These are phyloP conservation scores for Lagodon rhomboides DNA, from an alignment of 2,797 vertebrate genomes.

Conservation along the genomic window DNA sequence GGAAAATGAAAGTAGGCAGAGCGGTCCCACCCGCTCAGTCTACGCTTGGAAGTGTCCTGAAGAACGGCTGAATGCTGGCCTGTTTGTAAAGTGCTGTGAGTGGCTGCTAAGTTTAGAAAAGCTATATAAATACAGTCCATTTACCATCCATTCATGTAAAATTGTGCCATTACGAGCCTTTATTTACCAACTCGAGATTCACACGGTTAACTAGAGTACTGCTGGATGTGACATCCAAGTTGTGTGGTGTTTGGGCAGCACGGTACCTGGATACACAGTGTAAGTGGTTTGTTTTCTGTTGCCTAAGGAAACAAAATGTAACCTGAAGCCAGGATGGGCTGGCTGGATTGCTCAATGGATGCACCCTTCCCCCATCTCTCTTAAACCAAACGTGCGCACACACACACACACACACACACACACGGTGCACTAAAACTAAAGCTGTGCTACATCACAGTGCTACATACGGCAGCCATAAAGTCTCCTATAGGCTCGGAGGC, in stretches of 20 bases:
- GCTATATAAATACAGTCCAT: too few species aligned
- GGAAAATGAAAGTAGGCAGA: neutral
- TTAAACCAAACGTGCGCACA: conserved; percentile 12
- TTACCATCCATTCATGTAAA: neutral
- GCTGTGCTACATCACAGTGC: conserved; percentile 66
- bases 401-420: conserved; percentile 26
- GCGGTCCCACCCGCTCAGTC: too few species aligned
- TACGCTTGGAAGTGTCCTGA: too few species aligned
- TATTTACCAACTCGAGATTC: conserved; percentile 33
- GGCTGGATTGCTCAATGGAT: conserved; percentile 70
- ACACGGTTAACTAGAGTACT: conserved; percentile 20
- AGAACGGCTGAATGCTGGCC: too few species aligned
- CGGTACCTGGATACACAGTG: conserved; percentile 72
- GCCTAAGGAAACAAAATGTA: conserved; percentile 88
- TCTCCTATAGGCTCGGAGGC: conserved; percentile 67
- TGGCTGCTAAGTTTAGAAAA: too few species aligned
- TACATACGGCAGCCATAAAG: conserved; percentile 79
- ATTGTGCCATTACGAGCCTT: neutral
- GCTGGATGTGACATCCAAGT: conserved; percentile 34
- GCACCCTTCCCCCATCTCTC: conserved; percentile 68
- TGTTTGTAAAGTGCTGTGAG: too few species aligned
- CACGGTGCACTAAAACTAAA: conserved; percentile 70
- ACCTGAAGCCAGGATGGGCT: conserved; percentile 81
- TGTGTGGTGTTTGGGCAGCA: conserved; percentile 45
- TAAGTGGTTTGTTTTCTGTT: conserved; percentile 83